Percentiles rank a stretch among this genome's conserved stretches.
Evolutionary conservation across 2,888 invertebrate species (phyloP).

Genomic region (Stegana nigrithorax): DNA sequence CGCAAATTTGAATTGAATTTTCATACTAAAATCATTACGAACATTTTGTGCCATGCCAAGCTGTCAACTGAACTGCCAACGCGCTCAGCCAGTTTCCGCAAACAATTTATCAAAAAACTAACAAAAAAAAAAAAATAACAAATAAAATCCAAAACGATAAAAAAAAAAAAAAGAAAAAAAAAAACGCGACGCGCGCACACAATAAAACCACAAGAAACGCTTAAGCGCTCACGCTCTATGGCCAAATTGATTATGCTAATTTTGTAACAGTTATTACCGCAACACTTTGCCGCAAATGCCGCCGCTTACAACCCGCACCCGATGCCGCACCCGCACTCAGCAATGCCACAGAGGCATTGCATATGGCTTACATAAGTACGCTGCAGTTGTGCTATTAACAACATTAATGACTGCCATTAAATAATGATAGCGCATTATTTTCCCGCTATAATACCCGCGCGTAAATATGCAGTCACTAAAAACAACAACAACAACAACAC

Average conservation of each 20-base stretch:
- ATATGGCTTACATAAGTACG: neutral
- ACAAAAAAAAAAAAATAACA: too few species aligned
- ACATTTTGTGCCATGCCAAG: too few species aligned
- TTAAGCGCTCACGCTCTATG: neutral
- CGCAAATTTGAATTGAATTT: too few species aligned
- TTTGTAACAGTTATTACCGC: conserved; percentile 32
- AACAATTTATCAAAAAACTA: too few species aligned
- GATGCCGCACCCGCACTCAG: neutral
- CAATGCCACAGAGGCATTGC: neutral
- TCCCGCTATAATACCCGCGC: neutral
- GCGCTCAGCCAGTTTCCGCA: too few species aligned
- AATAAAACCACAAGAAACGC: neutral
- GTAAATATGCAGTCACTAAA: neutral
- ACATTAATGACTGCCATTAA: conserved; percentile 55
- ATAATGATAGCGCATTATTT: conserved; percentile 44
- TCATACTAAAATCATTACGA: too few species aligned
- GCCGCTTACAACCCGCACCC: conserved; percentile 5
- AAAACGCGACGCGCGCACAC: neutral
- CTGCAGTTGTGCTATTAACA: conserved; percentile 28
- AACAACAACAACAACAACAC: neutral
- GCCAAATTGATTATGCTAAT: conserved; percentile 57
- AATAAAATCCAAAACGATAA: neutral
- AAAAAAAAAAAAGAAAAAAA: neutral
- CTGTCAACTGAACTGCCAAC: too few species aligned
- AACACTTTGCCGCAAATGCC: conserved; percentile 37